phyloP scores from a whole-genome alignment of 2,888 invertebrate genomes.

The Cheilosia grossa region DNA sequence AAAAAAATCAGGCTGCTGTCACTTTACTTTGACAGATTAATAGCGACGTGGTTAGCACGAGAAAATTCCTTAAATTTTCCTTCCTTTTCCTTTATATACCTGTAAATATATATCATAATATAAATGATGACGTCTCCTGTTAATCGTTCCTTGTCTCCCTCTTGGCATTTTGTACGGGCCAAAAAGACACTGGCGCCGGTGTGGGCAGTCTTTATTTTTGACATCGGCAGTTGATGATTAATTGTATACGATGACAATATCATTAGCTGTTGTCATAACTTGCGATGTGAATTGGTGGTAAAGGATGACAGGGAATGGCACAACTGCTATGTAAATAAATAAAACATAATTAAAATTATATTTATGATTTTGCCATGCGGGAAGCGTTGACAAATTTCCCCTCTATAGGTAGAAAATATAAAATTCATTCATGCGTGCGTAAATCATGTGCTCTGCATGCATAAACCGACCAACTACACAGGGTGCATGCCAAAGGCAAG shows the following conservation, averaged over 20 bases:
- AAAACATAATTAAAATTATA: slow-evolving; percentile 26
- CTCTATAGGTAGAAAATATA: slow-evolving; percentile 6
- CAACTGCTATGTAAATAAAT: not conserved
- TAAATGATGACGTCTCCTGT: slow-evolving; percentile 58
- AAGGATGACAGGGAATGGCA: not conserved
- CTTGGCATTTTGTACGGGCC: not conserved
- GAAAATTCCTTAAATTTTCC: slow-evolving; percentile 13
- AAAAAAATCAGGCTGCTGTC: slow-evolving; percentile 71
- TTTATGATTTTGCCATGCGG: slow-evolving; percentile 13
- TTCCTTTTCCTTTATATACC: slow-evolving; percentile 5
- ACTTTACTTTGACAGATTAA: slow-evolving; percentile 74
- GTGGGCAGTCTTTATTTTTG: slow-evolving; percentile 26
- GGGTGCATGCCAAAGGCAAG: slow-evolving; percentile 3
- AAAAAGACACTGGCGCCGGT: slow-evolving; percentile 2
- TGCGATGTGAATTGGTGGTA: not conserved
- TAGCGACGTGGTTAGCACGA: slow-evolving; percentile 66
- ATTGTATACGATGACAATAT: slow-evolving; percentile 68
- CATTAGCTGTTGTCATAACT: slow-evolving; percentile 68
- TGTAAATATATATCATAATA: not conserved
- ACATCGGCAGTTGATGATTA: slow-evolving; percentile 63
- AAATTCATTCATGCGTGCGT: slow-evolving; percentile 47
- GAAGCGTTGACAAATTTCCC: slow-evolving; percentile 30
- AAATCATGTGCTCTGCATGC: slow-evolving; percentile 16
- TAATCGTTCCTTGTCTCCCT: slow-evolving; percentile 47
- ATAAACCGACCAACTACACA: slow-evolving; percentile 17